Conservation (phyloP, 1,140 invertebrate genomes). For the Bombus pascuorum region DNA sequence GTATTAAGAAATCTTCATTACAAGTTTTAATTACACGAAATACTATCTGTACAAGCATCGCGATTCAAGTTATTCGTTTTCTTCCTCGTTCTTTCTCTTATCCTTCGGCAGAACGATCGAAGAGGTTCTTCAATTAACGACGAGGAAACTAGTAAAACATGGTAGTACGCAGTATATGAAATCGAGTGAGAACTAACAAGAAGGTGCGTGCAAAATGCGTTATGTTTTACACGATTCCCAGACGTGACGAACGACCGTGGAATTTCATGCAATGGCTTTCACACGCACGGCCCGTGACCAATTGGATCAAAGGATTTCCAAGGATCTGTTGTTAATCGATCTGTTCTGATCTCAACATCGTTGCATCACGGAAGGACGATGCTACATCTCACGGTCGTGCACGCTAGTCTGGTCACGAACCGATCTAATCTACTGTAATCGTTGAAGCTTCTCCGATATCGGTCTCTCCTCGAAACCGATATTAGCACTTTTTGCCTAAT, state of each 20-base stretch:
- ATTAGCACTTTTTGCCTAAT: conserved; percentile 6
- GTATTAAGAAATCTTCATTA: neutral
- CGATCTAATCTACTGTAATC: conserved; percentile 36
- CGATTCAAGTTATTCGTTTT: neutral
- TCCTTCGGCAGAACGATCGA: neutral
- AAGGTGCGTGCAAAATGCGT: neutral
- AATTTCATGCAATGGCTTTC: conserved; percentile 9
- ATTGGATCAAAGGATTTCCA: conserved; percentile 4
- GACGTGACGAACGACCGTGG: neutral
- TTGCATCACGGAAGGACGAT: conserved; percentile 37
- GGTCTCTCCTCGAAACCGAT: neutral
- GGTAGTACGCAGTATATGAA: neutral
- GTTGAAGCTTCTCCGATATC: neutral
- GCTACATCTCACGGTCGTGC: conserved; percentile 10
- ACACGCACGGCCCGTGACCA: neutral
- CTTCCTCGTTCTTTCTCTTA: neutral
- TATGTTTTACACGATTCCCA: neutral
- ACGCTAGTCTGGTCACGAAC: conserved; percentile 43
- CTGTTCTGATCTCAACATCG: conserved; percentile 10
- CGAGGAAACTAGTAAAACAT: neutral
- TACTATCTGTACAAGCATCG: neutral
- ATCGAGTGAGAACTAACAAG: neutral
- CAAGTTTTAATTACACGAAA: neutral
- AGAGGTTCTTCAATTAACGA: neutral
- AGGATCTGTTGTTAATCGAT: conserved; percentile 40